Evolutionary conservation across 2,888 invertebrate species (phyloP).

Genomic region (Mimumesa dahlbomi): DNA sequence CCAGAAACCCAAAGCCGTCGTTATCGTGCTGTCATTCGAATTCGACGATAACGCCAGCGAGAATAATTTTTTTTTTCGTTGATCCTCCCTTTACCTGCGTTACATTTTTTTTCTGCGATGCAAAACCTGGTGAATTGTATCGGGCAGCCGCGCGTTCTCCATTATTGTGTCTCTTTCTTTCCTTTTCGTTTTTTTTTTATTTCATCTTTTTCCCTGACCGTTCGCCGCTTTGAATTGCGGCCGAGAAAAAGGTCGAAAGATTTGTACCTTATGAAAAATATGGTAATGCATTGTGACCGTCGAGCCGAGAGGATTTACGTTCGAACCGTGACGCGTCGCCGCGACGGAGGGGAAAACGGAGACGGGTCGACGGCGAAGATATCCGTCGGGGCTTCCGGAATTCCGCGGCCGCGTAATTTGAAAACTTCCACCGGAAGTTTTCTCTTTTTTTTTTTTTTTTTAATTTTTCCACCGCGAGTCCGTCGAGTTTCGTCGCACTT

Average conservation of each 20-base stretch:
- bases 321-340: constrained; percentile 6
- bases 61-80: too few species aligned
- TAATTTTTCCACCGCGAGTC: background rate
- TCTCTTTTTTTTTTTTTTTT: too few species aligned
- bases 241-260: constrained; percentile 56
- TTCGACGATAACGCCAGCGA: too few species aligned
- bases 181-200: constrained; percentile 18
- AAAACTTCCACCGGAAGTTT: constrained; percentile 22
- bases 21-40: too few species aligned
- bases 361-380: constrained; percentile 7
- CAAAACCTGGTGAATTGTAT: constrained; percentile 11
- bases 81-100: background rate
- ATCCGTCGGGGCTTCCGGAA: constrained; percentile 38
- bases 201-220: constrained; percentile 15
- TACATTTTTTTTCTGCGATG: background rate
- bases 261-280: constrained; percentile 69
- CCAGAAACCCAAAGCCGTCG: too few species aligned
- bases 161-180: constrained; percentile 21
- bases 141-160: background rate
- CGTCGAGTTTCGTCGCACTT: background rate
- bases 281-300: constrained; percentile 52
- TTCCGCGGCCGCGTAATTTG: constrained; percentile 26
- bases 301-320: constrained; percentile 3
- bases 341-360: background rate
- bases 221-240: constrained; percentile 48